phyloP scores from a whole-genome alignment of 2,888 invertebrate species.

The Megastigmus dorsalis region DNA sequence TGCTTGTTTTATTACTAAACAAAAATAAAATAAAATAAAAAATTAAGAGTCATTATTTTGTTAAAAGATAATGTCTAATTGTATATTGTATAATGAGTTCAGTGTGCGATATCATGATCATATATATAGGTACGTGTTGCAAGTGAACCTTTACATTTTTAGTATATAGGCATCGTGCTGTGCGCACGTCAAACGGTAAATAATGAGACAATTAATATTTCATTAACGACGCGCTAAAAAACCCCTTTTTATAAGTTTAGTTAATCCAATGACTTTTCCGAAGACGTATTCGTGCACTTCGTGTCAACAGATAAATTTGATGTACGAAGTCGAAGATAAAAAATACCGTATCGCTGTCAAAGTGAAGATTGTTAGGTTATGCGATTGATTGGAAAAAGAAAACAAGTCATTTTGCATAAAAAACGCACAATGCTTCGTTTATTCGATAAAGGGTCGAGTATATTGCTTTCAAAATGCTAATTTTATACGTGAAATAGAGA shows the following conservation, averaged over 20 bases:
- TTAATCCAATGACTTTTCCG: not conserved
- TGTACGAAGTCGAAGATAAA: not conserved
- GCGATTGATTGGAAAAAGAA: conserved; percentile 19
- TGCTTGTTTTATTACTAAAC: too few species aligned
- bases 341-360: too few species aligned
- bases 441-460: conserved; percentile 2
- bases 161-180: conserved; percentile 33
- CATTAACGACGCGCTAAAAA: conserved; percentile 11
- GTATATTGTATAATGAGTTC: too few species aligned
- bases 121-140: too few species aligned
- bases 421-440: conserved; percentile 17
- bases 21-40: too few species aligned
- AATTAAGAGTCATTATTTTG: too few species aligned
- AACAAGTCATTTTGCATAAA: conserved; percentile 8
- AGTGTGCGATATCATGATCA: too few species aligned
- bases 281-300: not conserved
- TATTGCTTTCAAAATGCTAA: conserved; percentile 2
- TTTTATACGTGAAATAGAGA: not conserved
- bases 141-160: not conserved
- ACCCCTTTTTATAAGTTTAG: not conserved
- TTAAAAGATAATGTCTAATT: too few species aligned
- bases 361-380: conserved; percentile 40
- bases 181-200: conserved; percentile 49
- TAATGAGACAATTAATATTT: conserved; percentile 22
- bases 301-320: not conserved